These are phyloP conservation scores for Lanius collurio DNA, from an alignment of 2,113 vertebrate genomes.

Conservation along the genomic window DNA sequence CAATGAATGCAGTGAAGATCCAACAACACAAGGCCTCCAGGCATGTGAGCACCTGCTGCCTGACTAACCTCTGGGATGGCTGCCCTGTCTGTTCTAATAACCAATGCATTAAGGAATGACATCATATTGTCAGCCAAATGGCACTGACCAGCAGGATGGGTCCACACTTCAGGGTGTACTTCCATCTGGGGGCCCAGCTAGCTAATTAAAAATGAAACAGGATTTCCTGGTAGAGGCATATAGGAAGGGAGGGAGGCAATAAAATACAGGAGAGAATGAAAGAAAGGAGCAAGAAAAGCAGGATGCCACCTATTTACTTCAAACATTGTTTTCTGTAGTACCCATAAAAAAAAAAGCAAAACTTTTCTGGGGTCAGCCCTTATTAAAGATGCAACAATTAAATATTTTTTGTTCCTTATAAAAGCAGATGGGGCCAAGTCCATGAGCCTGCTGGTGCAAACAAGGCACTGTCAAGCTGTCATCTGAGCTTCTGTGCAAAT, in stretches of 20 bases:
- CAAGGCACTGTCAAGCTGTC: not conserved
- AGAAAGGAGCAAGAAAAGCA: not conserved
- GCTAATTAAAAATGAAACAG: not conserved
- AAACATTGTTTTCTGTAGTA: not conserved
- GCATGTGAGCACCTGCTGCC: conserved; percentile 31
- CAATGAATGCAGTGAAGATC: not conserved
- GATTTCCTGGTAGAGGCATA: not conserved
- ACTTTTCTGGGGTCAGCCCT: not conserved
- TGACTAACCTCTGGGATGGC: not conserved
- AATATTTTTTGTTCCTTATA: conserved; percentile 26
- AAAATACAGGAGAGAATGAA: not conserved
- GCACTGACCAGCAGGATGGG: not conserved
- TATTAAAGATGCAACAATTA: conserved; percentile 1
- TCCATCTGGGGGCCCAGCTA: not conserved
- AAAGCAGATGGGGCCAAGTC: not conserved
- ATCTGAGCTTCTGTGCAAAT: not conserved
- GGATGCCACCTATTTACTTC: not conserved
- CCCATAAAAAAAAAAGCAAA: not conserved
- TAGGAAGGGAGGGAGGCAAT: not conserved
- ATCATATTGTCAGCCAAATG: conserved; percentile 36
- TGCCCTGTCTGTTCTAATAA: not conserved
- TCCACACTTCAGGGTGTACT: not conserved
- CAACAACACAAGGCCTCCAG: not conserved
- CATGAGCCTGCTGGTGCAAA: not conserved
- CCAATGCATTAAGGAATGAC: not conserved